Percentiles rank a stretch among this genome's conserved stretches.
These are phyloP conservation scores for Actenoides lindsayi DNA, from an alignment of 2,113 vertebrate species.

Conservation along the genomic window DNA sequence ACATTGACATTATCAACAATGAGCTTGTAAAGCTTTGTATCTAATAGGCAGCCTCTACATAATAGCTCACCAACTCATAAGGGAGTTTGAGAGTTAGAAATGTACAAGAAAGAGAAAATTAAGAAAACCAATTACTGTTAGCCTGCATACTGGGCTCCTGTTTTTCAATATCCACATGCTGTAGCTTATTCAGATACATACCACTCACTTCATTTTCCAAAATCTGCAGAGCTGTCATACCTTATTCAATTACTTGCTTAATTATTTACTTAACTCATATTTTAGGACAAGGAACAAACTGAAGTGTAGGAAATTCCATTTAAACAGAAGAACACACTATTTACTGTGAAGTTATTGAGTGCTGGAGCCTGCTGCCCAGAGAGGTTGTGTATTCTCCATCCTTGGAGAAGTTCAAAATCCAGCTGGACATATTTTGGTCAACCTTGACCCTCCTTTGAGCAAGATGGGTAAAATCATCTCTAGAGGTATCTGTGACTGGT, in stretches of 20 bases:
- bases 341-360: not conserved
- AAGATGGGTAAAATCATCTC: not conserved
- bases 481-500: not conserved
- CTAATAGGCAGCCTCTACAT: slow-evolving; percentile 18
- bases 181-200: not conserved
- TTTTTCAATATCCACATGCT: slow-evolving; percentile 11
- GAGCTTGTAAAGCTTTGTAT: slow-evolving; percentile 45
- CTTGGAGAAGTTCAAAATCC: not conserved
- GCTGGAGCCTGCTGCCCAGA: not conserved
- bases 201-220: not conserved
- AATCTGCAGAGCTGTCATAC: not conserved
- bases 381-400: not conserved
- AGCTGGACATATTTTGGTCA: not conserved
- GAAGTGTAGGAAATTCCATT: not conserved
- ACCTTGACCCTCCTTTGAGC: not conserved
- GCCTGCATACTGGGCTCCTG: not conserved
- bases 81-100: slow-evolving; percentile 25
- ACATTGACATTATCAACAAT: slow-evolving; percentile 49
- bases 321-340: not conserved
- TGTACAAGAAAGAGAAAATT: slow-evolving; percentile 25
- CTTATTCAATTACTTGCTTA: not conserved
- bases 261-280: not conserved
- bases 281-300: not conserved
- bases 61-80: not conserved
- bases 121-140: slow-evolving; percentile 3